Evolutionary conservation across 2,797 vertebrate species (phyloP), one percentile per base, ranked within the genome.

Genomic region (Neopelma chrysocephalum): DNA sequence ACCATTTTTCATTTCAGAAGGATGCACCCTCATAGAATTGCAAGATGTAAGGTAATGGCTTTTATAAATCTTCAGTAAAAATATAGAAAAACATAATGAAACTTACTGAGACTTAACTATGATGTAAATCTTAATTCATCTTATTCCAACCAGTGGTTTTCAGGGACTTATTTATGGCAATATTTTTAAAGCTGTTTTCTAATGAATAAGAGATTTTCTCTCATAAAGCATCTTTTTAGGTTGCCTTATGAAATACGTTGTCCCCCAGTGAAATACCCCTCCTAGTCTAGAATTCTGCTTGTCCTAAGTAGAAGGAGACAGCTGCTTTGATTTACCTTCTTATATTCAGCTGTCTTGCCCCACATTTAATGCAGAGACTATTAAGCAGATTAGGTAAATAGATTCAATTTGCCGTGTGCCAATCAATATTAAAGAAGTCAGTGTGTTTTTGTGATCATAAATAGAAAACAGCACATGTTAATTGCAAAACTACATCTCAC

Each of bases 321-420:
- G 48, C 19, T 88, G 26, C 32, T 94, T 77, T 86, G 29, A 85
- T 96, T 81, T 68, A 53, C 85, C 95, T 82, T 31, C 79, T 79
- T 90, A 45, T 57, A 54, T 68, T 81, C 71, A 77, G 78, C 58
- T 20, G 9, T 38, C 50, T 76, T 94, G 57, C 20, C 42, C 45
- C 25, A 82, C 62, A 31, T 66, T 22, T 80, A 87, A 78, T 73
- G 62, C 58, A 91, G 50, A 86, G 45, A 65, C 60, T 61, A 90
- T 78, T 88, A 85, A 82, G 77, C 89, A 85, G 48, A 94, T 93
- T 73, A 92, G 34, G 81, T 53, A 93, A 96, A 75, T 57, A 94
- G 34, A 90, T 93, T 75, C 38, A 57, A 73, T 93, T 95, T 95
- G 51, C 61, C 38, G 15, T 18, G 15, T 82, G 70, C 25, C 79